Base-by-base conservation (phyloP, 1,140 invertebrate species). In the Drosophila jambulina region DNA sequence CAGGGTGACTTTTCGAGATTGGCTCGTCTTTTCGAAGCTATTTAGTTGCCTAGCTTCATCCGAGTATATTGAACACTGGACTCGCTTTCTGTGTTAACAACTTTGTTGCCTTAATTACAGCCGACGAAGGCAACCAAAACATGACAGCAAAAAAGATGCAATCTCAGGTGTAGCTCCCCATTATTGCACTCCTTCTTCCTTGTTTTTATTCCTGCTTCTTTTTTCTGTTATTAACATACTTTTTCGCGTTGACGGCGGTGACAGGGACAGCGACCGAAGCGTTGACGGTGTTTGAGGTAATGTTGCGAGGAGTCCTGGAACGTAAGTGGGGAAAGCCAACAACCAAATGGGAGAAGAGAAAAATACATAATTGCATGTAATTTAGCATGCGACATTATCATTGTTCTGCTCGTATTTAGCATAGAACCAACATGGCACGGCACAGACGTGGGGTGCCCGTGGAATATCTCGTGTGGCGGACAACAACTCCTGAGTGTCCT, bases 351-450 rank as follows among this genome's bases (percentile, higher is more conserved):
- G 27, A 40, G 34, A 43, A 32, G 48, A 75, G 64, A 80, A 91
- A 86, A 91, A 91, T 86, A 80, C 87, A 91, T 90, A 90, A 90
- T 90, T 90, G 72, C 86, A 86, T 82, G 86, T 84, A 90, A 91
- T 90, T 90, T 90, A 80, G 76, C 86, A 86, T 91, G 86, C 86
- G 86, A 91, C 82, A 91, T 90, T 90, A 91, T 91, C 86, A 91
- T 90, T 90, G 82, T 90, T 91, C 86, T 90, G 48, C 45, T 60
- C 67, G 65, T 72, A 71, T 72, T 90, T 90, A 90, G 78, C 85
- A 80, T 90, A 72, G 85, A 87, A 80, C 75, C 80, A 88, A 63
- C 74, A 56, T 46, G 21, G 42, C 69, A 36, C 49, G 65, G 25
- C 60, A 60, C 45, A 54, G 56, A 46, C 32, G 15, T 19, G 54